Base-by-base conservation (phyloP, 2,797 vertebrate genomes). In the Pogonophryne albipinna region DNA sequence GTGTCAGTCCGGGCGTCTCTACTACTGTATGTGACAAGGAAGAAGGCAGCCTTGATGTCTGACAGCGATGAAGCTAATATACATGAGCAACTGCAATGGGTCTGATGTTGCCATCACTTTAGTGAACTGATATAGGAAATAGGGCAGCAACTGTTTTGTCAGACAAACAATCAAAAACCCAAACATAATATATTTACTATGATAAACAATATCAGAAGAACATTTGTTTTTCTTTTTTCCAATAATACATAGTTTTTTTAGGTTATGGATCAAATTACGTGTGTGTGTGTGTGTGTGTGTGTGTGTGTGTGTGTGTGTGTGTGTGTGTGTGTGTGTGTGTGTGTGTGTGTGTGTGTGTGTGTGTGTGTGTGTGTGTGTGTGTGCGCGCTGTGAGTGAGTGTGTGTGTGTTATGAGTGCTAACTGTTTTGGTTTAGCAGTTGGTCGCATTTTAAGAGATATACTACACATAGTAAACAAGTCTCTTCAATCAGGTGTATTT, bases 1-100 rank as follows among this genome's bases (percentile, higher is more conserved):
- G 67, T 87, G 87, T 94, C 93, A 83, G 70, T 95, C 89, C 72
- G 75, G 71, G 42, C 86, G 69, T 92, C 86, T 87, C 82, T 42
- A 55, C 83, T 66, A 79, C 89, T 84, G 79, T 75, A 80, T 85
- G 84, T 90, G 86, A 92, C 88, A 90, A 71, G 77, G 87, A 87
- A 78, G 57, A 62, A 87, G 81, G 77, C 66, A 58, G 82, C 72
- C 77, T 71, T 87, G 76, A 80, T 78, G 60, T 89, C 67, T 88
- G 82, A 90, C 86, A 85, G 83, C 78, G 81, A 90, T 79, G 78
- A 87, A 82, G 53, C 85, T 74, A 78, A 85, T 74, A 65, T 76
- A 78, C 79, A 59, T 73, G 67, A 87, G 74, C 56, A 66, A 66
- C 68, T 74, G 52, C 83, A 85, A 79, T 61, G 63, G 41, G 57